A percentile compares a stretch with the other conserved stretches of the same genome.
Conservation (phyloP, 2,888 invertebrate genomes). For the Abrostola tripartita region DNA sequence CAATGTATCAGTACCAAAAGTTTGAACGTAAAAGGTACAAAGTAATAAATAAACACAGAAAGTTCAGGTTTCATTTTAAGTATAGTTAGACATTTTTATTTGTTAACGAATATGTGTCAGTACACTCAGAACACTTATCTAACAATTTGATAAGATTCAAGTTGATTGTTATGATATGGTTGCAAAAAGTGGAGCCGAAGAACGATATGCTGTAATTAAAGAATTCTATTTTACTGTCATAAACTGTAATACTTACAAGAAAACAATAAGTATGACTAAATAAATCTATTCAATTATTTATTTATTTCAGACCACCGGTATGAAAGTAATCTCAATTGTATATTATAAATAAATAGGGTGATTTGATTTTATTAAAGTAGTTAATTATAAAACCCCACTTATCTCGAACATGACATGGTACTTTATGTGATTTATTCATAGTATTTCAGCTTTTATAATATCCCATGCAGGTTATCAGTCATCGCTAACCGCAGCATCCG, state of each 20-base stretch:
- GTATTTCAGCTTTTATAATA: conserved; percentile 27
- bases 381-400: conserved; percentile 27
- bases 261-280: too few relatives aligned
- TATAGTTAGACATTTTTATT: conserved; percentile 22
- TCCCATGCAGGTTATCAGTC: conserved; percentile 46
- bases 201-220: conserved; percentile 8
- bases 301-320: too few relatives aligned
- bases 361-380: too few relatives aligned
- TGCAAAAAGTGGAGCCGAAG: conserved; percentile 22
- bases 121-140: conserved; percentile 49
- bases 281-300: too few relatives aligned
- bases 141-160: conserved; percentile 52
- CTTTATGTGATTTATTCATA: conserved; percentile 15
- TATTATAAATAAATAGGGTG: too few relatives aligned
- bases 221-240: conserved; percentile 7
- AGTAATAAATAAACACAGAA: background rate
- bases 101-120: conserved; percentile 55
- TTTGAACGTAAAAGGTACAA: too few relatives aligned
- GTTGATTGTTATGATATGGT: conserved; percentile 39
- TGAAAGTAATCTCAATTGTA: too few relatives aligned
- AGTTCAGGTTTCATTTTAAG: conserved; percentile 16
- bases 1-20: too few relatives aligned
- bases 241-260: background rate
- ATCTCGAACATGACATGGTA: conserved; percentile 29
- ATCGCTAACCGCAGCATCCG: conserved; percentile 51